A percentile compares a stretch with the other conserved stretches of the same genome.
Conservation (phyloP, 2,113 vertebrate genomes). For the Melanerpes formicivorus region DNA sequence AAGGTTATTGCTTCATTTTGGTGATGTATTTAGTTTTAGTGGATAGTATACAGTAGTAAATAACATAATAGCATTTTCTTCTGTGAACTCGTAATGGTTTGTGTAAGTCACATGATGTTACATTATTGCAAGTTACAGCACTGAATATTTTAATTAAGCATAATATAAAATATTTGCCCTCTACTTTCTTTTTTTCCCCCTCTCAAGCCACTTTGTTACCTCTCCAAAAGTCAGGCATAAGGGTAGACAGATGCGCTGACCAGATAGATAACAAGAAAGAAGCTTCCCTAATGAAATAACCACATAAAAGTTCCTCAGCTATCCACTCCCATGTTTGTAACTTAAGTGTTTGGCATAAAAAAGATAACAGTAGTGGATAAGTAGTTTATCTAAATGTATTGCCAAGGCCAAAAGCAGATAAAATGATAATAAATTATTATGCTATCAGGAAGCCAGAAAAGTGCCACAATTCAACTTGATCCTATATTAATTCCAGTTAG, state of each 20-base stretch:
- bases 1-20: neutral
- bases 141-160: constrained; percentile 9
- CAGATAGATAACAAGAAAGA: constrained; percentile 27
- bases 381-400: constrained; percentile 53
- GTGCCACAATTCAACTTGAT: neutral
- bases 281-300: constrained; percentile 54
- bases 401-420: constrained; percentile 47
- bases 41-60: neutral
- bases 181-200: neutral
- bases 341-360: constrained; percentile 48
- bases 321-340: constrained; percentile 29
- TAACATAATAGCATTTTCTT: neutral
- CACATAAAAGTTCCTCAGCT: constrained; percentile 55
- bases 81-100: neutral
- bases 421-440: constrained; percentile 30
- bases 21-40: neutral
- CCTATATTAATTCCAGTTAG: constrained; percentile 20
- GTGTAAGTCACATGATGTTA: neutral
- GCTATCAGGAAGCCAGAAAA: constrained; percentile 48
- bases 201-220: constrained; percentile 18
- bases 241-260: constrained; percentile 25
- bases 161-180: neutral
- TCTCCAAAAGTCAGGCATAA: constrained; percentile 9
- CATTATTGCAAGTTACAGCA: neutral
- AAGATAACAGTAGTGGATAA: constrained; percentile 68